Evolutionary conservation across 2,797 vertebrate genomes (phyloP).

Genomic region (Dicrostonyx torquatus): DNA sequence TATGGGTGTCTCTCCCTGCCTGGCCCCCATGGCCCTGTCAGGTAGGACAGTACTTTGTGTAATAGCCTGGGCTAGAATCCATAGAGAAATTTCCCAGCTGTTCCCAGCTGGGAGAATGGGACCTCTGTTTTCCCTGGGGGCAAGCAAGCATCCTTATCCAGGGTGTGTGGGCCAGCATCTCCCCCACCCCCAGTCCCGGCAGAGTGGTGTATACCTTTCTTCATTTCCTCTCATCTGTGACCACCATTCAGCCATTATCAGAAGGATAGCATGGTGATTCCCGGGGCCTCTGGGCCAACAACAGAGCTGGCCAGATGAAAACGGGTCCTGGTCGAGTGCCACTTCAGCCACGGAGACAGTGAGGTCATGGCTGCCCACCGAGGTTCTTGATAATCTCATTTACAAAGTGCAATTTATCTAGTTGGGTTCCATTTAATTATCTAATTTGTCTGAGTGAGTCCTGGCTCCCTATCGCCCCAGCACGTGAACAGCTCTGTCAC

Average conservation of each 20-base stretch:
- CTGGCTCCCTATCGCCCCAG: constrained; percentile 66
- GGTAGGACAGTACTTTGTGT: too few relatives aligned
- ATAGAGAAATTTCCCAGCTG: neutral
- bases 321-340: constrained; percentile 76
- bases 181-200: too few relatives aligned
- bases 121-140: neutral
- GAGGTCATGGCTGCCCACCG: constrained; percentile 84
- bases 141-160: neutral
- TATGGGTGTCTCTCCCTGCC: neutral
- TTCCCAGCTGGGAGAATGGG: neutral
- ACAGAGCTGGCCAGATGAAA: constrained; percentile 82
- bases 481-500: constrained; percentile 53
- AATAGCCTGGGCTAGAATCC: neutral
- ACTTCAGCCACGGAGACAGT: constrained; percentile 84
- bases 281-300: constrained; percentile 81
- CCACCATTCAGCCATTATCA: constrained; percentile 70
- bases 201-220: fast-evolving
- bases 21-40: neutral
- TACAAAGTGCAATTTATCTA: constrained; percentile 86
- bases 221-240: neutral
- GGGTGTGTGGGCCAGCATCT: too few relatives aligned
- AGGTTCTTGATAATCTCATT: constrained; percentile 87
- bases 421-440: constrained; percentile 86
- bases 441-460: constrained; percentile 84
- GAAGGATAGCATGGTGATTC: constrained; percentile 71